Evolutionary conservation across 2,797 vertebrate genomes (phyloP).

Genomic region (Betta splendens): DNA sequence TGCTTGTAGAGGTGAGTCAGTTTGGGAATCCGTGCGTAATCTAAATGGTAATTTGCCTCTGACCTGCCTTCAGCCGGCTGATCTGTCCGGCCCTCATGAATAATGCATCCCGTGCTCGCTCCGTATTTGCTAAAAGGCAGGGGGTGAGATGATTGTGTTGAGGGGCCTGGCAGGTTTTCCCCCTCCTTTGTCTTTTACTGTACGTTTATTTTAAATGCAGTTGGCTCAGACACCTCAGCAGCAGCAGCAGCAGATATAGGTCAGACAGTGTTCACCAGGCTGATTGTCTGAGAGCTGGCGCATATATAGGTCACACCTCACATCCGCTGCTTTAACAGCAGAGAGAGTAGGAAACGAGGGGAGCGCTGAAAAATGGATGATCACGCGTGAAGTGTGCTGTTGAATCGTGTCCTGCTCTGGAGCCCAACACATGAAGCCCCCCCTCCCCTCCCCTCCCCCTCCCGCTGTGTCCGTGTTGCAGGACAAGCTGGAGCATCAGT

Average conservation of each 20-base stretch:
- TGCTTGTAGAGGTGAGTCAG: constrained; percentile 1
- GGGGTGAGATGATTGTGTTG: constrained; percentile 4
- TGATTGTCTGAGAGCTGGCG: constrained; percentile 32
- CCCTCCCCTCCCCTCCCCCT: constrained; percentile 6
- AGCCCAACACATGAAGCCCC: neutral
- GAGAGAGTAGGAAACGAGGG: neutral
- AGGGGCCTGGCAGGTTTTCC: constrained; percentile 20
- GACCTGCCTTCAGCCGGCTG: constrained; percentile 19
- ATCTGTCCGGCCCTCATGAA: constrained; percentile 45
- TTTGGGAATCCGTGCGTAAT: constrained; percentile 23
- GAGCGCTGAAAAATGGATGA: constrained; percentile 46
- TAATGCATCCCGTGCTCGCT: constrained; percentile 55
- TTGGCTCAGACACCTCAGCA: constrained; percentile 17
- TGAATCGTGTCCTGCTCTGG: neutral
- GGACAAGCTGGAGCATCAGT: constrained; percentile 94
- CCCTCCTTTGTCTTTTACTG: too few relatives aligned
- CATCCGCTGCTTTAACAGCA: neutral
- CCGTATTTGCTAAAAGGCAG: constrained; percentile 38
- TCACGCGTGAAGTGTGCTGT: neutral
- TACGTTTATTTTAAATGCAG: too few relatives aligned
- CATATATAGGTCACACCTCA: constrained; percentile 59
- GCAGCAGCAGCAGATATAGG: constrained; percentile 60
- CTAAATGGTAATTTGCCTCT: constrained; percentile 45
- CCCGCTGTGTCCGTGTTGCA: too few relatives aligned
- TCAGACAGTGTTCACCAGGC: constrained; percentile 59